Evolutionary conservation across 2,888 invertebrate genomes (phyloP).

Genomic region (Acronicta alni): DNA sequence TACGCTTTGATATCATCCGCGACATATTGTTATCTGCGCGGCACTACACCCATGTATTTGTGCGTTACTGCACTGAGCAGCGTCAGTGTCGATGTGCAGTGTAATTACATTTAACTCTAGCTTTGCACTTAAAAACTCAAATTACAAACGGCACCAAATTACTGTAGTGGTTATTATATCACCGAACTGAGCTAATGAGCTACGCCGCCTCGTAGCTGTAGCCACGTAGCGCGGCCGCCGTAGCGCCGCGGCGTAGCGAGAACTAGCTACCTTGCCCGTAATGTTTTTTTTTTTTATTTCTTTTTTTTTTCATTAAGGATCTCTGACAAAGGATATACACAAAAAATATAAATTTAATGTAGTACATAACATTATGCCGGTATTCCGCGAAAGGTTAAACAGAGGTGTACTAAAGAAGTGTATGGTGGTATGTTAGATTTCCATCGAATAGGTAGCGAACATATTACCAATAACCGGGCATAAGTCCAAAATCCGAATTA

Average conservation of each 20-base stretch:
- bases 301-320: neutral
- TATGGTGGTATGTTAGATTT: too few species aligned
- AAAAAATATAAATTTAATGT: too few species aligned
- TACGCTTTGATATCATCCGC: neutral
- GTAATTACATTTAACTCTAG: too few species aligned
- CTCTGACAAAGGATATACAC: too few species aligned
- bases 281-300: neutral
- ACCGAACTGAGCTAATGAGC: constrained; percentile 20
- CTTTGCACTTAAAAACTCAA: constrained; percentile 38
- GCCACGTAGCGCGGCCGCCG: neutral
- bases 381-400: too few species aligned
- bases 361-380: too few species aligned
- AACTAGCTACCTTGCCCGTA: neutral
- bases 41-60: neutral
- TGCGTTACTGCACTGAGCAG: neutral
- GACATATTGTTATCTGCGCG: neutral
- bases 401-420: too few species aligned
- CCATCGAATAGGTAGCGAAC: too few species aligned
- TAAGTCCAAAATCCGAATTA: too few species aligned
- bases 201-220: neutral
- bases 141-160: constrained; percentile 14
- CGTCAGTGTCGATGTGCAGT: neutral
- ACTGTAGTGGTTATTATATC: constrained; percentile 10
- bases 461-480: too few species aligned
- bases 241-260: neutral